These are phyloP conservation scores for Hydropotes inermis DNA, from an alignment of 2,113 vertebrate genomes.

Conservation along the genomic window DNA sequence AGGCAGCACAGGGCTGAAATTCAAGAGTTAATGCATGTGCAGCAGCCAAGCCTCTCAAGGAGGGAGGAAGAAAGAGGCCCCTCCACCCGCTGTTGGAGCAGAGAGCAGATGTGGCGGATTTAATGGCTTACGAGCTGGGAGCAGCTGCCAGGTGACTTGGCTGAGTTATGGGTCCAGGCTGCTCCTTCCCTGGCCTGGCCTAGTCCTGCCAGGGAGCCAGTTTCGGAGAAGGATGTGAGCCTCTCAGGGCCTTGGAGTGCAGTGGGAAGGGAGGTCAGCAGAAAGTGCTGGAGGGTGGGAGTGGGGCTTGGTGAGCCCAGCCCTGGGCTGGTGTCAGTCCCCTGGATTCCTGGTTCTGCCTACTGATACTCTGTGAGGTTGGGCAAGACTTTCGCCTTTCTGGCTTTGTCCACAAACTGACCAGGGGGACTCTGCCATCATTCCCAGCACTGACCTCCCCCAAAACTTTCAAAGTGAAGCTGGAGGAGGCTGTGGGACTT, in stretches of 20 bases:
- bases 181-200: background rate
- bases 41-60: conserved; percentile 41
- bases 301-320: background rate
- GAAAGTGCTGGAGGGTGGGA: background rate
- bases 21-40: background rate
- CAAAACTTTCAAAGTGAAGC: background rate
- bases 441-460: background rate
- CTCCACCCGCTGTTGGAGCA: conserved; percentile 40
- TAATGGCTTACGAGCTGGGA: conserved; percentile 50
- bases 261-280: background rate
- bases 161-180: background rate
- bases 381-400: background rate
- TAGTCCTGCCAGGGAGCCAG: background rate
- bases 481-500: accelerated
- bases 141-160: background rate
- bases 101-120: conserved; percentile 64
- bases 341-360: no score
- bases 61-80: conserved; percentile 12
- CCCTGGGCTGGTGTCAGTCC: background rate
- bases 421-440: background rate
- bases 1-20: background rate
- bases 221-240: background rate
- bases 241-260: background rate
- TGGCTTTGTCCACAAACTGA: background rate
- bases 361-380: background rate